Percentiles rank a stretch among this genome's conserved stretches.
Evolutionary conservation across 2,113 vertebrate species (phyloP).

Genomic region (Ictalurus punctatus): DNA sequence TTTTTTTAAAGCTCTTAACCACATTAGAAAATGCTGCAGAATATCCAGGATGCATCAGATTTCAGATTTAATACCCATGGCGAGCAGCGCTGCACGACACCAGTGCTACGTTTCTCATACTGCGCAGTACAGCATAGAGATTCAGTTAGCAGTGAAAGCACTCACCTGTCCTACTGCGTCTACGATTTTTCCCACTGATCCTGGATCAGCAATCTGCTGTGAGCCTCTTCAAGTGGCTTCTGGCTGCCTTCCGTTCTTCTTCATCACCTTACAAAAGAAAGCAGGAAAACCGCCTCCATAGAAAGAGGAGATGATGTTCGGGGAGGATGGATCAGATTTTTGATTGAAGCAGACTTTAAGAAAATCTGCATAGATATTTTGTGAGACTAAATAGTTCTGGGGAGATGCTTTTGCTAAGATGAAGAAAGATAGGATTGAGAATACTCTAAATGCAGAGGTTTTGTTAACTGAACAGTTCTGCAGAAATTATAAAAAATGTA

Average conservation of each 20-base stretch:
- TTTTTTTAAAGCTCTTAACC: not conserved
- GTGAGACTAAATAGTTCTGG: not conserved
- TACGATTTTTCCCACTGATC: not conserved
- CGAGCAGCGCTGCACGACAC: not conserved
- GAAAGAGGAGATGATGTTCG: not conserved
- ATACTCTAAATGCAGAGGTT: not conserved
- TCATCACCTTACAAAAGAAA: not conserved
- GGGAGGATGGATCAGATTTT: constrained; percentile 17
- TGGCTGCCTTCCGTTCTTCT: not conserved
- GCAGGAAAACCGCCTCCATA: not conserved
- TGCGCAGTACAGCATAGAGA: not conserved
- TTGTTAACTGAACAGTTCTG: not conserved
- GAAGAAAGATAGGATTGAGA: not conserved
- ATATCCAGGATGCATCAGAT: not conserved
- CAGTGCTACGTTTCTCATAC: not conserved
- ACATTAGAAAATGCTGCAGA: not conserved
- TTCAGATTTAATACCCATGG: not conserved
- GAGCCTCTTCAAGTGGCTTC: not conserved
- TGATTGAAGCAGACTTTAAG: constrained; percentile 7
- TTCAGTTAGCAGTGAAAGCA: not conserved
- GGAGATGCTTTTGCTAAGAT: not conserved
- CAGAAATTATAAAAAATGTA: not conserved
- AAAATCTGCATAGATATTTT: constrained; percentile 2
- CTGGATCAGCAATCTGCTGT: constrained; percentile 7
- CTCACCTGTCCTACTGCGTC: not conserved